Evolutionary conservation across 2,113 vertebrate genomes (phyloP).

Genomic region (Tachycineta bicolor): DNA sequence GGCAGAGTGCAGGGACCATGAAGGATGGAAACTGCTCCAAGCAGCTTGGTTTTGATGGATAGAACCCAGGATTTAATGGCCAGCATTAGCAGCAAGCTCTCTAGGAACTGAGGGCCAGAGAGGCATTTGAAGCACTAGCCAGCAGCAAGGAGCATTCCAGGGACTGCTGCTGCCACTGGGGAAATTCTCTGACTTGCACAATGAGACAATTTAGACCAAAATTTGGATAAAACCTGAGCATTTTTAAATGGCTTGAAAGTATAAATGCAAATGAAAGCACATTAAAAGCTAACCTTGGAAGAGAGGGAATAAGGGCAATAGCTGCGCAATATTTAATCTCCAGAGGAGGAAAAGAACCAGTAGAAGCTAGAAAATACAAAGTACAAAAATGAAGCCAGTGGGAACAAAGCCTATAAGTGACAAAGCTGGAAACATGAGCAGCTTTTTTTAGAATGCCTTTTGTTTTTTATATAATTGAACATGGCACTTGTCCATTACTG

Average conservation of each 20-base stretch:
- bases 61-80: background rate
- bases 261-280: background rate
- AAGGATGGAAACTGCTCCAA: background rate
- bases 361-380: slow-evolving; percentile 5
- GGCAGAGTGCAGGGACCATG: background rate
- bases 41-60: background rate
- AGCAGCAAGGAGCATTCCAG: background rate
- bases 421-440: background rate
- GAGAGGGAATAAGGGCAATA: background rate
- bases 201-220: background rate
- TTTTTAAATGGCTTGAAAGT: background rate
- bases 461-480: slow-evolving; percentile 38
- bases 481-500: slow-evolving; percentile 41
- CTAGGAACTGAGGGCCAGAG: background rate
- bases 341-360: background rate
- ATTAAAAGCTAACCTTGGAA: background rate
- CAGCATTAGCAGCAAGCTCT: background rate
- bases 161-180: background rate
- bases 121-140: background rate
- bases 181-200: background rate
- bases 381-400: background rate
- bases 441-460: slow-evolving; percentile 48
- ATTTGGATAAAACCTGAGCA: background rate
- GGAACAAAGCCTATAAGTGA: background rate
- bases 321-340: background rate